Base-by-base conservation (phyloP, 2,113 vertebrate species). In the Hyperopisus bebe region DNA sequence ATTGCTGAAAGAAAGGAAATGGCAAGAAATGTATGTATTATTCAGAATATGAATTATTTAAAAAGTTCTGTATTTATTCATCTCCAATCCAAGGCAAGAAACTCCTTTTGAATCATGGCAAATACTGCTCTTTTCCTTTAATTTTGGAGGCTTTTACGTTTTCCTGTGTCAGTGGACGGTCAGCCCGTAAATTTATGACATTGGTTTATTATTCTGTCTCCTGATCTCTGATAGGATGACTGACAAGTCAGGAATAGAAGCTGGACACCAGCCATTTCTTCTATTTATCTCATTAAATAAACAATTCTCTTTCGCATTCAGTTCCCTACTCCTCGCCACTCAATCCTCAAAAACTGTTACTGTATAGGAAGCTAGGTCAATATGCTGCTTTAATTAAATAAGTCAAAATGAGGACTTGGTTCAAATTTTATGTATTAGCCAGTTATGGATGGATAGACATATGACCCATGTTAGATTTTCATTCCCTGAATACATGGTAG, bases 1-100 rank as follows among this genome's bases (percentile, higher is more conserved):
- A 80, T 80, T 42, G 74, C 74, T 80, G 74, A 80, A 42, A 80
- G 74, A 80, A 35, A 39, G 17, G 74, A 42, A 39, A 35, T 80
- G 74, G 35, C 74, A 47, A 86, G 83, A 86, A 86, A 86, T n/a
- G 50, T 27, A 86, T 86, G 83, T 50, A 86, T 86, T 86, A 86
- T 86, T 47, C 83, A 86, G 24, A 27, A 31, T 27, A 15, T 86
- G 83, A 86, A 86, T 86, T 47, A 86, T 86, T 86, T 21, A 86
- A 47, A 47, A 47, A 80, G 3, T 86, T 86, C 83, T n/a, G 82
- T 85, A 85, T 85, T 48, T 47, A 48, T 86, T 86, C 24, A 86
- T 86, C 4, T 86, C 47, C 82, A 85, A 21, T 46, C 9, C 10
- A 86, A 48, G 44, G 27, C 10, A 48, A 48, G 82, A 50, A 27